Percentiles rank a stretch among this genome's conserved stretches.
Conservation (phyloP, 2,888 invertebrate genomes). For the Ditylenchus weischeri region DNA sequence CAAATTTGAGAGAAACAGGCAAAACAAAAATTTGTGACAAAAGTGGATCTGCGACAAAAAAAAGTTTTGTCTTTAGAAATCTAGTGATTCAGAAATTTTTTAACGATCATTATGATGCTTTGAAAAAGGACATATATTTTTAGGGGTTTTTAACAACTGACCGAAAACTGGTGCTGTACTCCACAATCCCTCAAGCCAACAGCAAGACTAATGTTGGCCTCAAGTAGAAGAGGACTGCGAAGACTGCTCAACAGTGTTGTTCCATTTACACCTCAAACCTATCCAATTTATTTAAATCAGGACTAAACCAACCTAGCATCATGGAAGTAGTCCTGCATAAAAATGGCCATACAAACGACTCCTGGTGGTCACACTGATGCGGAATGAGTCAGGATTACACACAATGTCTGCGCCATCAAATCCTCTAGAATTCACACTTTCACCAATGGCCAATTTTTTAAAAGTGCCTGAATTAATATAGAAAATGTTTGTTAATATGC, state of each 20-base stretch:
- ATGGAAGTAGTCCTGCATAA: slow-evolving; percentile 35
- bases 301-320: slow-evolving; percentile 3
- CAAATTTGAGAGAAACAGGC: too few species aligned
- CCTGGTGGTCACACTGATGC: slow-evolving; percentile 36
- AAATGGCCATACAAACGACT: slow-evolving; percentile 38
- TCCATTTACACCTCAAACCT: background rate
- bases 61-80: too few species aligned
- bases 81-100: too few species aligned
- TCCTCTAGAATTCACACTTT: slow-evolving; percentile 38
- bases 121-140: too few species aligned
- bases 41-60: too few species aligned
- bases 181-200: slow-evolving; percentile 31
- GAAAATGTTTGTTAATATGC: background rate
- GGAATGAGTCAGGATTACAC: slow-evolving; percentile 32
- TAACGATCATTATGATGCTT: too few species aligned
- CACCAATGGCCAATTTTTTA: slow-evolving; percentile 39
- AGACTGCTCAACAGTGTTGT: slow-evolving; percentile 7
- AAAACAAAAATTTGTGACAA: too few species aligned
- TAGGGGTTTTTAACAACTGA: background rate
- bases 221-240: background rate
- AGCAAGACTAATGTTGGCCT: slow-evolving; percentile 18
- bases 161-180: slow-evolving; percentile 37
- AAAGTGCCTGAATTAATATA: slow-evolving; percentile 24
- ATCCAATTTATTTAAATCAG: too few species aligned
- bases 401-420: slow-evolving; percentile 39